Base-by-base conservation (phyloP, 2,888 invertebrate species). In the Euplagia quadripunctaria region DNA sequence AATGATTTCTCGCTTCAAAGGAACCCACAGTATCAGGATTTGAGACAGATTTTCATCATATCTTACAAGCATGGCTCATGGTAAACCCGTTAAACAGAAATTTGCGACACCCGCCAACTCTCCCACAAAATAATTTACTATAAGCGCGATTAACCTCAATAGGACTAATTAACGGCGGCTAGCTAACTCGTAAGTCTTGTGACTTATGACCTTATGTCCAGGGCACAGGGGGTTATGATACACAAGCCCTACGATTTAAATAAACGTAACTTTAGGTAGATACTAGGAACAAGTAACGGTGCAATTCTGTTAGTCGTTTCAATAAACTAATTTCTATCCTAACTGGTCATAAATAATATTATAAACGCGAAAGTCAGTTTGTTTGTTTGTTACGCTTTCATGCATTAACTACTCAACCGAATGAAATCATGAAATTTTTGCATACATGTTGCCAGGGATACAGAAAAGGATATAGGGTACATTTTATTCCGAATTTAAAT, bases 141-240 rank as follows among this genome's bases (percentile, higher is more conserved):
- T 31, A 9, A 58, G 4, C 20, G 20, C 11, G 58, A 4, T 58
- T 31, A 61, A 31, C 58, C 58, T 61, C 58, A 20, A 61, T 61
- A 31, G 31, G 58, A 11, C 58, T 49, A 49, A 66, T 66, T 66
- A 66, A 51, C 65, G 49, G 31, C 8, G 49, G 49, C 31, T 66
- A 14, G 31, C 65, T 31, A 63, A 49, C 20, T 66, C 49, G 49
- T 66, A 49, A 16, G 20, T 49, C 65, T 42, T 49, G 8, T 49
- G 65, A 20, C 58, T 31, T 31, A 0, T 61, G 58, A 61, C 58
- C 58, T 20, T 31, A 61, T 20, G 58, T 61, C 14, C 58, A 61
- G 58, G 20, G 58, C 31, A 61, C 58, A 20, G 31, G 31, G 58
- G 31, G 20, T 61, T 31, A 61, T 12, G 31, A 61, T 61, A 31